A percentile compares a stretch with the other conserved stretches of the same genome.
These are phyloP conservation scores for Yponomeuta evonymella DNA, from an alignment of 2,888 invertebrate species.

Conservation along the genomic window DNA sequence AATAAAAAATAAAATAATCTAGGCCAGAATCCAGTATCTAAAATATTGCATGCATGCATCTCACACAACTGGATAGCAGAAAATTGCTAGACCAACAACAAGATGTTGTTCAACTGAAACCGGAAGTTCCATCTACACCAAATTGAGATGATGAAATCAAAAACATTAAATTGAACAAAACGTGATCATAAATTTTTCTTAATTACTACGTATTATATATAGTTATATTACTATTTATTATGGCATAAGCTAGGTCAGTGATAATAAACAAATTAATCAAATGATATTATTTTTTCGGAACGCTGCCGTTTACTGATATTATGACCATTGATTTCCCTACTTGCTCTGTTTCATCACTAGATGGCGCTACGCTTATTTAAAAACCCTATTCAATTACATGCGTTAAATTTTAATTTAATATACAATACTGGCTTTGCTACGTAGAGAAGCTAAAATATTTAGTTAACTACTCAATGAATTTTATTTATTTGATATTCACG, in stretches of 20 bases:
- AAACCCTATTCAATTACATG: neutral
- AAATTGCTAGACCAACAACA: no score
- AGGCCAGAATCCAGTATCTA: no score
- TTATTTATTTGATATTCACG: neutral
- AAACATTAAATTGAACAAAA: no score
- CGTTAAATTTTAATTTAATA: neutral
- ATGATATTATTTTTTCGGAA: constrained; percentile 18
- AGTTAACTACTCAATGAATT: neutral
- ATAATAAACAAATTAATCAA: no score
- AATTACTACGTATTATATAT: no score
- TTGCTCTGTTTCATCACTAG: constrained; percentile 21
- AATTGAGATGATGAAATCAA: neutral
- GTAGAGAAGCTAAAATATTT: neutral
- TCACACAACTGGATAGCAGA: no score
- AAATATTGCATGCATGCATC: no score
- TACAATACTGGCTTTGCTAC: neutral
- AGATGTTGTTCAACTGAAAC: neutral
- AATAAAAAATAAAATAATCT: no score
- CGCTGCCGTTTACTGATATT: constrained; percentile 11
- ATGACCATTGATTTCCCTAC: constrained; percentile 28
- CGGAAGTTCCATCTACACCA: neutral
- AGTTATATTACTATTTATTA: no score
- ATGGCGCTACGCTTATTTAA: constrained; percentile 23
- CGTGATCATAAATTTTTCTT: no score
- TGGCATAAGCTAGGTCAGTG: no score